Percentiles rank a stretch among this genome's conserved stretches.
These are phyloP conservation scores for Okapia johnstoni DNA, from an alignment of 2,113 vertebrate genomes.

Conservation along the genomic window DNA sequence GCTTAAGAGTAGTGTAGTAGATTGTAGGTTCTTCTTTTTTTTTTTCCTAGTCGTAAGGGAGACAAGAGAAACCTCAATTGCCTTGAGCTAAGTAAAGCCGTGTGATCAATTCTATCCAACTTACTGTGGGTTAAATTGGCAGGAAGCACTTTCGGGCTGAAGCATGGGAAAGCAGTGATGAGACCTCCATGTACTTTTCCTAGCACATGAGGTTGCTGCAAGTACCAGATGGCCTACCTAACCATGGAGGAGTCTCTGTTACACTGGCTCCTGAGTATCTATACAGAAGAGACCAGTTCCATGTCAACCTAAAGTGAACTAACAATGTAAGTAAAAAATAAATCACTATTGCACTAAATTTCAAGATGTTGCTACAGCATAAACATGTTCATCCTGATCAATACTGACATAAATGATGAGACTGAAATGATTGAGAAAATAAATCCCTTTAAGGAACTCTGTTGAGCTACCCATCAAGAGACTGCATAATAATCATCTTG, in stretches of 20 bases:
- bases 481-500: background rate
- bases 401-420: background rate
- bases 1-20: background rate
- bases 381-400: background rate
- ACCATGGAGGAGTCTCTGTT: background rate
- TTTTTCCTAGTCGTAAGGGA: background rate
- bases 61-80: background rate
- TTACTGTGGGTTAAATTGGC: background rate
- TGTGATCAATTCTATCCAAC: background rate
- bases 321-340: background rate
- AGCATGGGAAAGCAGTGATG: accelerated
- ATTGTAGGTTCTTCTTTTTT: background rate
- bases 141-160: background rate
- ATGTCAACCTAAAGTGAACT: background rate
- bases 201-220: background rate
- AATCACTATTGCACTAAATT: background rate
- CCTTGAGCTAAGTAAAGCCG: background rate
- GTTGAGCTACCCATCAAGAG: background rate
- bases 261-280: background rate
- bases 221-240: background rate
- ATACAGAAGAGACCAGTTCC: background rate
- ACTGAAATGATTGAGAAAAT: background rate
- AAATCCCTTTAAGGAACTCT: background rate
- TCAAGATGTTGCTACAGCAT: background rate
- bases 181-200: background rate